phyloP scores from a whole-genome alignment of 2,797 vertebrate genomes.

The Mustela erminea region DNA sequence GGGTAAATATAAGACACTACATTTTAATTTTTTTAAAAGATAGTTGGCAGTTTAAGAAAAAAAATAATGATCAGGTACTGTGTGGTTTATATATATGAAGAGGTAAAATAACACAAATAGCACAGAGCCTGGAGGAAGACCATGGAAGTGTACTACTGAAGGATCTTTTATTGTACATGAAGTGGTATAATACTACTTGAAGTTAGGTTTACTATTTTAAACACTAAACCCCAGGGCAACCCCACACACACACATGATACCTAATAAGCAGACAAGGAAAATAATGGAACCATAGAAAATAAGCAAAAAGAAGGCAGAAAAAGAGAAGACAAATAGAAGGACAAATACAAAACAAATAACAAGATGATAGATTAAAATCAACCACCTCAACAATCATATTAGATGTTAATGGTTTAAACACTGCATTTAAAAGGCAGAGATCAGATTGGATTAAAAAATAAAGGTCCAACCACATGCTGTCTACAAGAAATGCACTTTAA shows the following conservation, averaged over 20 bases:
- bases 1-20: background rate
- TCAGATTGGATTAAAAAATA: no score
- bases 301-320: background rate
- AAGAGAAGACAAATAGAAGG: background rate
- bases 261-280: background rate
- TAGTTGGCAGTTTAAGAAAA: background rate
- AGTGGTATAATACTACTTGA: background rate
- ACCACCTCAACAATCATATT: background rate
- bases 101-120: background rate
- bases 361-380: background rate
- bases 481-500: background rate
- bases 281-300: background rate
- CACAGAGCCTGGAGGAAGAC: background rate
- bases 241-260: background rate
- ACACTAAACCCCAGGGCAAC: background rate
- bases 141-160: background rate
- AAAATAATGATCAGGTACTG: background rate
- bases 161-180: background rate
- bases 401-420: background rate
- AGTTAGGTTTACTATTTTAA: background rate
- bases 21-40: background rate
- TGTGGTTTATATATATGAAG: background rate
- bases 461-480: background rate
- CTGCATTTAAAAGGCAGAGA: background rate
- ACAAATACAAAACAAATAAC: constrained; percentile 42